Base-by-base conservation (phyloP, 2,888 invertebrate species). In the Drosophila vallismaia region DNA sequence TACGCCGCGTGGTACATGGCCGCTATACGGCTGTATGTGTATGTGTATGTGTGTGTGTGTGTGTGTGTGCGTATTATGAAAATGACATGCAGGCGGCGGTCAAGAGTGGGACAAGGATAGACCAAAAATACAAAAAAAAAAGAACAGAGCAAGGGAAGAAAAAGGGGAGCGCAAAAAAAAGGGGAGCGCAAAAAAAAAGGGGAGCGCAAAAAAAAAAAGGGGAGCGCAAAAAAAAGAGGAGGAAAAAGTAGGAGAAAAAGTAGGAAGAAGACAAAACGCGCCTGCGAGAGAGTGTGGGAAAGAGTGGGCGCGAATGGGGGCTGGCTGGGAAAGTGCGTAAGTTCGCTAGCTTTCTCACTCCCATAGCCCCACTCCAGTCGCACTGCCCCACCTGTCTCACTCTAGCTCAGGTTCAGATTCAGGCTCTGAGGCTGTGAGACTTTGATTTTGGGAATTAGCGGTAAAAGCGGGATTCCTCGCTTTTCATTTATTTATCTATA, bases 1-100 rank as follows among this genome's bases (percentile, higher is more conserved):
- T 75, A 76, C 85, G 70, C 73, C 59, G 51, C 48, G 59, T 68
- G 71, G 72, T 74, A 74, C 69, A 62, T 55, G 54, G 40, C 8
- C 40, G 33, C 38, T 33, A 31, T 66, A 45, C 14, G 24, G 44
- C 29, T 36, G 38, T 45, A 46, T 42, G 64, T 51, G 42, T 28
- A 29, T 48, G 29, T 56, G 29, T 28, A 42, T 53, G 54, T 54
- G 38, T 36, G 38, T 45, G 49, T 42, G 64, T 50, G 42, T 28
- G 48, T 48, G 29, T 56, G 29, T 28, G 54, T 54, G 55, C 68
- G 60, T 75, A 72, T 67, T 73, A 69, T 76, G 75, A 74, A 67
- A 78, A 75, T 73, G 72, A 64, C 60, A 62, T 56, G 44, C 57
- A 58, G 45, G 24, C 40, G 46, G 52, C 50, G 14, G 44, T 33